phyloP scores from a whole-genome alignment of 2,113 vertebrate species.

The Lycaon pictus region DNA sequence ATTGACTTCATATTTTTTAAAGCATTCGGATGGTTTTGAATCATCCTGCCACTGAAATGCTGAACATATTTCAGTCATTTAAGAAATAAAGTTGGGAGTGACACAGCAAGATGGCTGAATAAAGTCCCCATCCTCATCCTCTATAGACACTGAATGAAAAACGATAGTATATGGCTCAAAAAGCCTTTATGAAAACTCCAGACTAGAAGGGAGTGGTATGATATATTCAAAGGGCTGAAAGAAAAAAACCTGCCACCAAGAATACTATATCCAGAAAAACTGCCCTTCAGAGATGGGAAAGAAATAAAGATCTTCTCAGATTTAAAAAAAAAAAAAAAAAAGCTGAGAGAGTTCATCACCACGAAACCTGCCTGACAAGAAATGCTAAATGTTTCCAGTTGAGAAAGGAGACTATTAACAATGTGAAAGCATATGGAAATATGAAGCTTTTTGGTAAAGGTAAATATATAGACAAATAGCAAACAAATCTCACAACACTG shows the following conservation, averaged over 20 bases:
- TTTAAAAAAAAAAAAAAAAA: conserved; percentile 17
- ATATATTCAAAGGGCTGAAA: background rate
- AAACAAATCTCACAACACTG: background rate
- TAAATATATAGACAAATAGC: background rate
- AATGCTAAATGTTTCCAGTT: background rate
- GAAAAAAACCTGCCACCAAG: background rate
- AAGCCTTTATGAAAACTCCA: background rate
- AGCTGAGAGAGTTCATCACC: background rate
- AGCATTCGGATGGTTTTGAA: background rate
- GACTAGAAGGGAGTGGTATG: background rate
- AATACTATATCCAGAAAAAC: background rate
- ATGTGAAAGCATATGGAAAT: background rate
- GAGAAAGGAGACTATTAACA: background rate
- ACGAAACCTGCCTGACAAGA: background rate
- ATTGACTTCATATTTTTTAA: background rate
- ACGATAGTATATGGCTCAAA: background rate
- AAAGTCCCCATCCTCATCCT: background rate
- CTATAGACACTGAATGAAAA: background rate
- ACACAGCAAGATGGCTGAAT: background rate
- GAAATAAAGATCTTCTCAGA: background rate
- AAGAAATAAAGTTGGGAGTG: background rate
- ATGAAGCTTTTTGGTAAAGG: background rate
- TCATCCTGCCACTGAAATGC: background rate
- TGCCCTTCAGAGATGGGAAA: background rate
- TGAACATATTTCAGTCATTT: background rate